These are phyloP conservation scores for Latrodectus elegans DNA, from an alignment of 2,888 invertebrate genomes.

Conservation along the genomic window DNA sequence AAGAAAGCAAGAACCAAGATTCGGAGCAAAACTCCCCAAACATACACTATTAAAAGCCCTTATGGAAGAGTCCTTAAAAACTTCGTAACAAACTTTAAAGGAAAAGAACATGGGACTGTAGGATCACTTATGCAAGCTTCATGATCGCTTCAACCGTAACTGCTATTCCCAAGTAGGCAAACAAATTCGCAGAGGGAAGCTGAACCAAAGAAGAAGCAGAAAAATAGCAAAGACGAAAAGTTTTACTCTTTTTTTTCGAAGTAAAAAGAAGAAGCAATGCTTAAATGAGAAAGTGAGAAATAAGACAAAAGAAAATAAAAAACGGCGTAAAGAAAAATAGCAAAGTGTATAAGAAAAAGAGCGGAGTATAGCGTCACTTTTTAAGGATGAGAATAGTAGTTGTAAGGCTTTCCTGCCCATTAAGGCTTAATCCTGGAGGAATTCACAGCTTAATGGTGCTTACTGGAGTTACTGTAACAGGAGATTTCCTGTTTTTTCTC, in stretches of 20 bases:
- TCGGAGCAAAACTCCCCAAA: no score
- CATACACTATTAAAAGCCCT: no score
- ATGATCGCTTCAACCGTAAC: no score
- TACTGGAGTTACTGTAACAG: slow-evolving; percentile 49
- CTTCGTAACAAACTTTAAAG: no score
- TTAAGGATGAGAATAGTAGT: slow-evolving; percentile 3
- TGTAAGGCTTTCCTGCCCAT: slow-evolving; percentile 49
- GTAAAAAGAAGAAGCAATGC: neutral
- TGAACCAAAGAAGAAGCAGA: neutral
- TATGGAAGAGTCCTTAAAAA: no score
- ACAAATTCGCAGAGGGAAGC: neutral
- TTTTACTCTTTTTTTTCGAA: neutral
- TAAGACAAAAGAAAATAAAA: neutral
- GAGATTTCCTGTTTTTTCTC: slow-evolving; percentile 54
- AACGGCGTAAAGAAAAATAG: slow-evolving; percentile 7
- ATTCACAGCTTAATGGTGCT: slow-evolving; percentile 58
- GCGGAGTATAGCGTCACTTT: slow-evolving; percentile 19
- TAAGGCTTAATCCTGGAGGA: slow-evolving; percentile 56
- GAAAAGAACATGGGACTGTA: no score
- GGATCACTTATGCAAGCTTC: no score
- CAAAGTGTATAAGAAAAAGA: neutral
- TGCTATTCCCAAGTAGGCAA: no score
- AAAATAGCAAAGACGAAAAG: neutral
- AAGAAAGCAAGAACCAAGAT: no score
- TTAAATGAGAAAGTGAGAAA: slow-evolving; percentile 2